Base-by-base conservation (phyloP, 2,113 vertebrate species). In the Lampris incognitus region DNA sequence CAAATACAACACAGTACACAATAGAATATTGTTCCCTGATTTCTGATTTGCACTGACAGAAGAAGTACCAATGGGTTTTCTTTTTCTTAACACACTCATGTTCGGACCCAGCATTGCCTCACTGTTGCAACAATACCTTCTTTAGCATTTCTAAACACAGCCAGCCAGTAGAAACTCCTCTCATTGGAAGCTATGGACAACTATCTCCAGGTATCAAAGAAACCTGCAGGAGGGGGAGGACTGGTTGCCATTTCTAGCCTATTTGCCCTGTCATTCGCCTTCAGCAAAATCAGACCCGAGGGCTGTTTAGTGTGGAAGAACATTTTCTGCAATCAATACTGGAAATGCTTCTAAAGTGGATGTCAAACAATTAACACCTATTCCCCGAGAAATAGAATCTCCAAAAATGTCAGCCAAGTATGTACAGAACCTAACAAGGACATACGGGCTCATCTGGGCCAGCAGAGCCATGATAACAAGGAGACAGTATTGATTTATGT, bases 71-170 rank as follows among this genome's bases (percentile, higher is more conserved):
- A 52, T 10, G 3, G 50, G 50, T 52, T 52, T 52, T 52, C 2
- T 10, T 10, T 11, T 57, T 57, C 55, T 6, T 11, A 13, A n/a
- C n/a, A 54, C 3, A 54, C 51, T 6, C 37, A 2, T 24, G 42
- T 39, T 39, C 6, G 2, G 38, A n/a, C 4, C 37, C 57, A 39
- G 37, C 50, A 11, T 38, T 48, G 48, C 6, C 58, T 38, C 61
- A 9, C 39, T 6, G 5, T 49, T 1, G 9, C 63, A 41, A 83
- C 73, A 83, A 50, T 9, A 5, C n/a, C 4, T 24, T 49, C 48
- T 42, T 49, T 55, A 69, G 66, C 52, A 76, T 41, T 8, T 69
- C 24, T 49, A 41, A 79, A 55, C 54, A 72, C 67, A 74, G 58
- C 56, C 71, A 84, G 57, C 76, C 49, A 59, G 10, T 6, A 4